Evolutionary conservation across 2,113 vertebrate genomes (phyloP).

Genomic region (Thomomys bottae): DNA sequence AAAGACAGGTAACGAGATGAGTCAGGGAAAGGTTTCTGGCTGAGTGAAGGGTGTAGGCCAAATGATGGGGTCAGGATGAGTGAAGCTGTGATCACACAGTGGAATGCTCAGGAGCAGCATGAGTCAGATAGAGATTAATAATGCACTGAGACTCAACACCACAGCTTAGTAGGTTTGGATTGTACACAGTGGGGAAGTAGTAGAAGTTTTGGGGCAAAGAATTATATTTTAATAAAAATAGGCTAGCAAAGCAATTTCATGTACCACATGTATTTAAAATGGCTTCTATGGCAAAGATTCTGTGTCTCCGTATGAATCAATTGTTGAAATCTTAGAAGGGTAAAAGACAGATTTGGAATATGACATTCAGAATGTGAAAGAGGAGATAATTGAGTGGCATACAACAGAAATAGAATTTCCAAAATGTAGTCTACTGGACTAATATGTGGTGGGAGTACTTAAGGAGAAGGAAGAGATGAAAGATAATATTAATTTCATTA

Average conservation of each 20-base stretch:
- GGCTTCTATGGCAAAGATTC: neutral
- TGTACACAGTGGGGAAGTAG: neutral
- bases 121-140: neutral
- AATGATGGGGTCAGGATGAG: neutral
- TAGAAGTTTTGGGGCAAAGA: constrained; percentile 9
- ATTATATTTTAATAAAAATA: constrained; percentile 12
- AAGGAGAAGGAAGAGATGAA: constrained; percentile 13
- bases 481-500: neutral
- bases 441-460: neutral
- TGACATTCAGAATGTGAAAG: neutral
- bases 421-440: neutral
- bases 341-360: neutral
- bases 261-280: neutral
- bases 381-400: constrained; percentile 1
- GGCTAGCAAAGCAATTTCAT: neutral
- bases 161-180: neutral
- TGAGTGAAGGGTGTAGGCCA: neutral
- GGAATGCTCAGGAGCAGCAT: neutral
- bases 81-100: neutral
- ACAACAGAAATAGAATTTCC: neutral
- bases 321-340: neutral
- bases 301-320: neutral
- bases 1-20: neutral
- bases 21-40: constrained; percentile 30
- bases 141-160: constrained; percentile 19